Conservation (phyloP, 2,888 invertebrate species). For the Alitta virens region DNA sequence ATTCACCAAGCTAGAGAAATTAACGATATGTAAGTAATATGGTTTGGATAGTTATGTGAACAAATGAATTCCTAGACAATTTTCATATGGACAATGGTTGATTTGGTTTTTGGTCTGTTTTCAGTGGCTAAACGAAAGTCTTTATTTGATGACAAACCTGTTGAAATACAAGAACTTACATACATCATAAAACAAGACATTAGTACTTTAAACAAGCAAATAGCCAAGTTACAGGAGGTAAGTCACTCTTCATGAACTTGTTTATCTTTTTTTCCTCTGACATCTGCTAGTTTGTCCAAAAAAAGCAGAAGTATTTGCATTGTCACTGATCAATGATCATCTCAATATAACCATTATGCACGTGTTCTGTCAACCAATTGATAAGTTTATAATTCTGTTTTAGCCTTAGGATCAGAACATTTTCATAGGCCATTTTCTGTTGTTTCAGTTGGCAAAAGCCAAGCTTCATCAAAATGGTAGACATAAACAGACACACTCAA, state of each 20-base stretch:
- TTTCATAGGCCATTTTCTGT: no score
- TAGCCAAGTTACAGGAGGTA: slow-evolving; percentile 70
- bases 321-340: no score
- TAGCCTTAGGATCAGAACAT: no score
- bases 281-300: no score
- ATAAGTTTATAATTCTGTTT: no score
- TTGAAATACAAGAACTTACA: slow-evolving; percentile 95
- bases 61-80: not conserved
- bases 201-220: slow-evolving; percentile 91
- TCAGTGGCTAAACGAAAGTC: slow-evolving; percentile 92
- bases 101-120: slow-evolving; percentile 3
- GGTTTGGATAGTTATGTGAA: not conserved
- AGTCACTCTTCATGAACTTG: no score
- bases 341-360: no score
- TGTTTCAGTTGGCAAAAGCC: slow-evolving; percentile 41
- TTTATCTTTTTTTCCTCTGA: no score
- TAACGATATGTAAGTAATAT: slow-evolving; percentile 80
- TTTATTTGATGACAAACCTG: slow-evolving; percentile 91
- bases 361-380: no score
- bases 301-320: no score
- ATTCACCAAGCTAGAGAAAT: slow-evolving; percentile 92
- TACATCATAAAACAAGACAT: slow-evolving; percentile 97
- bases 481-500: slow-evolving; percentile 66
- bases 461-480: slow-evolving; percentile 60
- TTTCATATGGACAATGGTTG: not conserved